phyloP scores from a whole-genome alignment of 2,888 invertebrate genomes.

The Drymonia ruficornis region DNA sequence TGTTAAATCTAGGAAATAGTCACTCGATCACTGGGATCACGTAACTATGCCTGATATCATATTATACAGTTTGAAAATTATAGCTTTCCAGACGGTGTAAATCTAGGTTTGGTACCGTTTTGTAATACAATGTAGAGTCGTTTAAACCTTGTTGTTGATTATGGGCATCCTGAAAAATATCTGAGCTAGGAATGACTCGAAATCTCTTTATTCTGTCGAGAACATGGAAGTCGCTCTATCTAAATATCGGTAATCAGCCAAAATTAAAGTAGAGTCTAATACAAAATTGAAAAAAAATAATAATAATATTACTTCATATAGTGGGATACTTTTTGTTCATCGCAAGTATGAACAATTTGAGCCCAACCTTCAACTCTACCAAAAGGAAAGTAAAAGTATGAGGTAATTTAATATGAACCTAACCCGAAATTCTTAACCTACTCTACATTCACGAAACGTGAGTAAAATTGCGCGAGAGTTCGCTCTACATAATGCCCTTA shows the following conservation, averaged over 20 bases:
- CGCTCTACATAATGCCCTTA: slow-evolving; percentile 56
- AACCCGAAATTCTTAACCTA: slow-evolving; percentile 5
- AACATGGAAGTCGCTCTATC: too few relatives aligned
- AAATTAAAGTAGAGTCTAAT: too few relatives aligned
- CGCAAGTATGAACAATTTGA: too few relatives aligned
- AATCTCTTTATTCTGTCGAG: too few relatives aligned
- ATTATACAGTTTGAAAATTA: background rate
- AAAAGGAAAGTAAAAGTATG: slow-evolving; percentile 1
- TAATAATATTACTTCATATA: too few relatives aligned
- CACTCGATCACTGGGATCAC: background rate
- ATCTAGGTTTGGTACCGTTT: background rate
- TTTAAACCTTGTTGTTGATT: too few relatives aligned
- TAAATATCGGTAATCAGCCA: too few relatives aligned
- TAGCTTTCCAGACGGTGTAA: background rate
- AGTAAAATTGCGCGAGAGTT: slow-evolving; percentile 10
- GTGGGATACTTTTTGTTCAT: too few relatives aligned
- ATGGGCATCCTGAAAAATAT: too few relatives aligned
- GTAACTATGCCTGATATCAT: background rate
- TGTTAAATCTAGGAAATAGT: slow-evolving; percentile 2
- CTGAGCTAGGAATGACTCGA: too few relatives aligned
- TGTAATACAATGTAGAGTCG: background rate
- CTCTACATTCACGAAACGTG: slow-evolving; percentile 3
- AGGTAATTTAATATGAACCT: slow-evolving; percentile 1
- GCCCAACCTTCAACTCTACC: background rate
- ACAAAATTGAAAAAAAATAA: too few relatives aligned